Base-by-base conservation (phyloP, 2,797 vertebrate species). In the Periparus ater region DNA sequence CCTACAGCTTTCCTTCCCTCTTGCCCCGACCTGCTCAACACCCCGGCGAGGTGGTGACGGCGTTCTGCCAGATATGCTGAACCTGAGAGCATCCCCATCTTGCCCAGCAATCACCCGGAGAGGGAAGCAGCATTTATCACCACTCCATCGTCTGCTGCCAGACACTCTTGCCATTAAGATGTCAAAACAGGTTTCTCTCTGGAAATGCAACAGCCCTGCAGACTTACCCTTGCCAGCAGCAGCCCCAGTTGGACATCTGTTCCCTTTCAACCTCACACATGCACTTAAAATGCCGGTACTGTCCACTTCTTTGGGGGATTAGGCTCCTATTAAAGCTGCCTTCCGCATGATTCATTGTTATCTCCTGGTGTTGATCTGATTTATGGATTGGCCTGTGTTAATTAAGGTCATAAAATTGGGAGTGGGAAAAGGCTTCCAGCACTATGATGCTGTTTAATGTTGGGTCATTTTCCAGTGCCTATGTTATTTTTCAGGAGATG, bases 221-320 rank as follows among this genome's bases (percentile, higher is more conserved):
- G 78, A 83, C 72, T 84, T 71, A 88, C 80, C 89, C 93, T 71
- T n/a, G 57, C 94, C 67, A 6, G 73, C 90, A 95, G 86, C 91
- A 77, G 86, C 78, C 81, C 53, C 79, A 67, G 25, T 74, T 84
- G 84, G 93, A 89, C 85, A 95, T 96, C 96, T 96, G 95, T 92
- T 96, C 90, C 90, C 93, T 97, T 95, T 96, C 96, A 96, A 91
- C 81, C 90, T 96, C 95, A 94, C 91, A 92, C 29, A 1, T 96
- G 84, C 94, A 92, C 93, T 96, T 95, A 94, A 96, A 96, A 94
- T 86, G 66, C 88, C 3, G 0, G 84, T 54, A 48, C 88, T 88
- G 81, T 92, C 93, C 94, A 95, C 93, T 93, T 96, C 88, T 93
- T 93, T 1, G 6, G 88, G 79, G 95, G 65, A 95, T 96, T 93